Conservation (phyloP, 2,888 invertebrate species). For the Tricholauxania praeusta region DNA sequence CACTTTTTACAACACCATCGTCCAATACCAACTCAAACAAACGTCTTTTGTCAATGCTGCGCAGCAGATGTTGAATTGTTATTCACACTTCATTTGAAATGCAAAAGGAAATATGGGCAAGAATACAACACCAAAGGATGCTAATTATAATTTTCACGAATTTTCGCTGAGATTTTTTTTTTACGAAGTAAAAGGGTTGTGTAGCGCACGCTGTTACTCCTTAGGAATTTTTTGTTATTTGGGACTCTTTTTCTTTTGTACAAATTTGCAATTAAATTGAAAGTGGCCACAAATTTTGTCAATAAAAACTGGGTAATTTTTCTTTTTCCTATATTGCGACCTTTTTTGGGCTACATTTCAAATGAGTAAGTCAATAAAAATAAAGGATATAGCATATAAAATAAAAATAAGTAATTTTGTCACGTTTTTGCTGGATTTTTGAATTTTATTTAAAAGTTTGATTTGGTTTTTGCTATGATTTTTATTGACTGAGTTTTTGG, state of each 20-base stretch:
- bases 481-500: not conserved
- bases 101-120: constrained; percentile 17
- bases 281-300: constrained; percentile 25
- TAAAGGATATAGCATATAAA: not conserved
- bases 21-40: not conserved
- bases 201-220: not conserved
- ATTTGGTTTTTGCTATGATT: not conserved
- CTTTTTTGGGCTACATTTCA: not conserved
- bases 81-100: constrained; percentile 43
- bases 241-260: not conserved
- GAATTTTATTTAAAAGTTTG: not conserved
- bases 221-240: not conserved
- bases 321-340: not conserved
- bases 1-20: not conserved
- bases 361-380: constrained; percentile 17
- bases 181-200: not conserved
- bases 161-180: constrained; percentile 14
- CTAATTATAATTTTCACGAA: constrained; percentile 35
- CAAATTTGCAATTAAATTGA: constrained; percentile 27
- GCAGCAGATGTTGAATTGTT: constrained; percentile 31
- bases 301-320: not conserved
- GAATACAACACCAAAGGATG: constrained; percentile 25
- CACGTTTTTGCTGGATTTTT: constrained; percentile 9
- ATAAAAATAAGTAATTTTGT: not conserved
- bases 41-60: constrained; percentile 5